A percentile compares a stretch with the other conserved stretches of the same genome.
Evolutionary conservation across 2,113 vertebrate genomes (phyloP).

Genomic region (Australoheros scitulus): DNA sequence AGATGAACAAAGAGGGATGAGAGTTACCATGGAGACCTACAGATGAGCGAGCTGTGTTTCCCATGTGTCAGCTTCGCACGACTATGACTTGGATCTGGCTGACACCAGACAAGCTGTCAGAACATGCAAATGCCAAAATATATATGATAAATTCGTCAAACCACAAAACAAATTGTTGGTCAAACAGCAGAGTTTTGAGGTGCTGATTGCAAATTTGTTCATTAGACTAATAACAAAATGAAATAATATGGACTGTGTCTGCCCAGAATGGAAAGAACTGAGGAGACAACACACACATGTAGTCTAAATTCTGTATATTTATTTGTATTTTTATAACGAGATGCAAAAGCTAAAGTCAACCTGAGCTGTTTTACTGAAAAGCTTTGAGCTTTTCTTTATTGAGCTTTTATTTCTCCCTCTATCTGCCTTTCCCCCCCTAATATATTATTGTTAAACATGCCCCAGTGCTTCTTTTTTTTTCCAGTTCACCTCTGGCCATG

Average conservation of each 20-base stretch:
- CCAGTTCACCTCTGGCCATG: background rate
- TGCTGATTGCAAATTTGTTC: background rate
- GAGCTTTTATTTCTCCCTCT: background rate
- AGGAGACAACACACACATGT: background rate
- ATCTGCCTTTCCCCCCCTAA: background rate
- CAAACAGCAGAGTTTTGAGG: background rate
- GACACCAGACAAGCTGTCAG: slow-evolving; percentile 11
- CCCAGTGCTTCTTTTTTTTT: background rate
- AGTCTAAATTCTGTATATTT: background rate
- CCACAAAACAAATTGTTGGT: background rate
- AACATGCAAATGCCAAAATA: background rate
- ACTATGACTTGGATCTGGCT: background rate
- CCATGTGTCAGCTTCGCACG: slow-evolving; percentile 2
- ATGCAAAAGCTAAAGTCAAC: background rate
- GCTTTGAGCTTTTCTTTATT: background rate
- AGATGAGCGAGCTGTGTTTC: background rate
- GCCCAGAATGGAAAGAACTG: background rate
- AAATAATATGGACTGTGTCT: background rate
- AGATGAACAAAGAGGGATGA: slow-evolving; percentile 31
- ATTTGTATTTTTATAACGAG: background rate
- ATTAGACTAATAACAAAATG: background rate
- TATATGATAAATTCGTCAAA: background rate
- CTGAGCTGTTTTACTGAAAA: background rate
- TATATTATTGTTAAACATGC: background rate
- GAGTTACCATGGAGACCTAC: slow-evolving; percentile 55